Evolutionary conservation across 1,140 invertebrate species (phyloP), one percentile per base, ranked within the genome.

Genomic region (Aricia agestis): DNA sequence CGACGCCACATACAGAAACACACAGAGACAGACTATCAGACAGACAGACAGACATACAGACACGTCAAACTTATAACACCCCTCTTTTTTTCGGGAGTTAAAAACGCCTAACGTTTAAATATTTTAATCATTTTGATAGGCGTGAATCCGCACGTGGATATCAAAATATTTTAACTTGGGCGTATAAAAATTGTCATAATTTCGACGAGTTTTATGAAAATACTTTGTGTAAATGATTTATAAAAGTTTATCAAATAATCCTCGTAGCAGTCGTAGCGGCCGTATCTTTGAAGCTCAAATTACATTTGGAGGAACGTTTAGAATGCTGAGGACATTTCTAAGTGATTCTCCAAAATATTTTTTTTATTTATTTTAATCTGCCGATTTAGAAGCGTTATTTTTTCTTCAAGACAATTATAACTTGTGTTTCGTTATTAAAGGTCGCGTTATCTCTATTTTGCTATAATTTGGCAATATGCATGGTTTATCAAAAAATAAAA

Each of bases 141-240:
- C 1, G 3, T 1, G 45, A 52, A 11, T 52, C 11, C 13, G 13
- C 45, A 52, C 3, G 45, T 13, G 45, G 45, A 52, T 15, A 5
- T 4, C 45, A 13, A 52, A 52, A 52, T 1, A 52, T 1, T 36
- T 2, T 13, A 52, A 11, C 45, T 52, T 52, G 11, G 11, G 11
- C 45, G 45, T 52, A 13, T 52, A 52, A 52, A 36, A 11, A 52
- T 52, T 52, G 1, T 13, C 3, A 52, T 52, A 3, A 52, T 52
- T 52, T 52, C 4, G 31, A 18, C 15, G 45, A 13, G 13, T 57
- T 15, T 57, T 17, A 18, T 25, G 18, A 18, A 19, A 19, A 63
- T 31, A 25, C 42, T 57, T 68, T 68, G 18, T 58, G 42, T 68
- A 68, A 67, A 45, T 68, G 45, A 11, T 17, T 65, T 70, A 70